Evolutionary conservation across 2,113 vertebrate genomes (phyloP).

Genomic region (Phaethon lepturus): DNA sequence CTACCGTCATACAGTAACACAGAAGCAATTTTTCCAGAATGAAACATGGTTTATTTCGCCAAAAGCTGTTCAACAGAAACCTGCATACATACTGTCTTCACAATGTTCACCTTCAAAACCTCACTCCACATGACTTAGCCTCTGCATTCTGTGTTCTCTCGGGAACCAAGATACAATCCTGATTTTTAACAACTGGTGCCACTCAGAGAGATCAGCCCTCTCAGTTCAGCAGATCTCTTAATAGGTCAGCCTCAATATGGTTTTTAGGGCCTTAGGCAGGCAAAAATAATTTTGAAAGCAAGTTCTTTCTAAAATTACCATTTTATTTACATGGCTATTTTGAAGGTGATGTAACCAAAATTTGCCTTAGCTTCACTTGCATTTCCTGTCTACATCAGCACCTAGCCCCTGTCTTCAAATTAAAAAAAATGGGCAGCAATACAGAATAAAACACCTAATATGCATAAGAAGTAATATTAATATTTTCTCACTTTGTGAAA

Average conservation of each 20-base stretch:
- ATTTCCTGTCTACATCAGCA: background rate
- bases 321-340: background rate
- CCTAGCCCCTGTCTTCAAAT: background rate
- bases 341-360: background rate
- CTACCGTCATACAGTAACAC: background rate
- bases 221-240: background rate
- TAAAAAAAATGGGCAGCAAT: background rate
- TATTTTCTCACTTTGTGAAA: background rate
- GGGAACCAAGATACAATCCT: background rate
- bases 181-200: background rate
- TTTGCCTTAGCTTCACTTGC: background rate
- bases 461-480: background rate
- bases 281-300: background rate
- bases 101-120: background rate
- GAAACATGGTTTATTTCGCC: background rate
- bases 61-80: background rate
- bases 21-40: background rate
- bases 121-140: background rate
- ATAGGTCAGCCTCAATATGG: background rate
- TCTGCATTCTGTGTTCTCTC: background rate
- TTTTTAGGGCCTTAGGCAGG: background rate
- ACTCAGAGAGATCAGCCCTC: background rate
- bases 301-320: background rate
- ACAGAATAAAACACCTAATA: background rate
- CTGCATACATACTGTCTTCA: background rate